These are phyloP conservation scores for Characodon lateralis DNA, from an alignment of 2,797 vertebrate genomes.

Conservation along the genomic window DNA sequence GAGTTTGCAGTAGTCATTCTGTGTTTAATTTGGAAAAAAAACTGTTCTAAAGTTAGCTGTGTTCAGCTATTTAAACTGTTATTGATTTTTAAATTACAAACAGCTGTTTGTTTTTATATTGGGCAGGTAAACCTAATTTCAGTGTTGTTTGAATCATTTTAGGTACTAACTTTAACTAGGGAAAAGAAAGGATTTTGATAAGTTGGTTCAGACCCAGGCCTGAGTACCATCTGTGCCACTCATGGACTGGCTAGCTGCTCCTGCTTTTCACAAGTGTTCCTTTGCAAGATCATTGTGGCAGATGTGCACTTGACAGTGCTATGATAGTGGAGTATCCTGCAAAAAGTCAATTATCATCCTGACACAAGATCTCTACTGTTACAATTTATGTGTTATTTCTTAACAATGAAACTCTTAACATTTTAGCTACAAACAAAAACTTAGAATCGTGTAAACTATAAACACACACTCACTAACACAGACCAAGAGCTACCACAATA, in stretches of 20 bases:
- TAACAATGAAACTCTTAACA: neutral
- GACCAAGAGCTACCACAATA: slow-evolving; percentile 16
- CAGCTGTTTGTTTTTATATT: neutral
- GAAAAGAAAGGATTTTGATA: too few species aligned
- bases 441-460: neutral
- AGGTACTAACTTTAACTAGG: neutral
- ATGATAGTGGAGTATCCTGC: too few species aligned
- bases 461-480: slow-evolving; percentile 6
- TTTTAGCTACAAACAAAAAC: neutral
- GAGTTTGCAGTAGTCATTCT: neutral
- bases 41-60: neutral
- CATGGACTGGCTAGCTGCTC: too few species aligned
- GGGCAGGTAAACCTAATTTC: neutral
- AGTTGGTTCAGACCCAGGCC: too few species aligned
- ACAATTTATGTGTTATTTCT: neutral
- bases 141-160: neutral
- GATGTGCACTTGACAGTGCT: too few species aligned
- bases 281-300: too few species aligned
- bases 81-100: neutral
- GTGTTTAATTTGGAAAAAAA: neutral
- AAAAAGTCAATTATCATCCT: neutral
- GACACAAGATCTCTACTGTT: neutral
- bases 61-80: neutral
- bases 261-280: too few species aligned
- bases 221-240: too few species aligned